Conservation (phyloP, 92 coral and sea anemone species). For the Chrysogorgia sp. region DNA sequence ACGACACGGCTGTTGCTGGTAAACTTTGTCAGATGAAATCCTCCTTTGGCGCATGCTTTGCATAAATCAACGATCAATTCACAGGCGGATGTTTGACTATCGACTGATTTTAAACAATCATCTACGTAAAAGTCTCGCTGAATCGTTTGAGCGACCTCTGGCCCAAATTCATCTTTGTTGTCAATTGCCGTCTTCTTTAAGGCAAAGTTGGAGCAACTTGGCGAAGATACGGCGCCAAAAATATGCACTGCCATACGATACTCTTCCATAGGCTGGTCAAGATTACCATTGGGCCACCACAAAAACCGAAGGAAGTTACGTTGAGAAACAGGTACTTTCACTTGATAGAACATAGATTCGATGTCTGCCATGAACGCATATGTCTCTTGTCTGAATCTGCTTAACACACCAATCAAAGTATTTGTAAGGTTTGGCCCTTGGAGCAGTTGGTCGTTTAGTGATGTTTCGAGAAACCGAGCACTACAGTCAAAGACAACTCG, state of each 20-base stretch:
- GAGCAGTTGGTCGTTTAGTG: conserved; percentile 1
- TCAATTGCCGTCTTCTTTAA: conserved; percentile 39
- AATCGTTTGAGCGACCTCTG: conserved; percentile 42
- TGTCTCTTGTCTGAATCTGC: conserved; percentile 30
- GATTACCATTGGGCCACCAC: conserved; percentile 58
- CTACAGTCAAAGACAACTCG: conserved; percentile 69
- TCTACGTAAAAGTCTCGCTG: conserved; percentile 56
- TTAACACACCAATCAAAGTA: conserved; percentile 26
- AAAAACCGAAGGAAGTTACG: conserved; percentile 41
- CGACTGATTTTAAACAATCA: too few relatives aligned
- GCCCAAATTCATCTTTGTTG: too few relatives aligned
- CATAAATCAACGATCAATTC: conserved; percentile 29
- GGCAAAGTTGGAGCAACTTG: conserved; percentile 58
- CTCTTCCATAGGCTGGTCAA: conserved; percentile 36
- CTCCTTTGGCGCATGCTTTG: conserved; percentile 21
- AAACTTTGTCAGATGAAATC: conserved; percentile 22
- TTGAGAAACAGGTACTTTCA: conserved; percentile 31
- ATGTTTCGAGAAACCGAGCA: background rate
- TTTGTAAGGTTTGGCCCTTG: conserved; percentile 24
- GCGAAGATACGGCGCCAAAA: conserved; percentile 55
- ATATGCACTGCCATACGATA: conserved; percentile 62
- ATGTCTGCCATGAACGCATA: conserved; percentile 43
- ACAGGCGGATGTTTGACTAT: conserved; percentile 40
- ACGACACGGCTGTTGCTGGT: conserved; percentile 28
- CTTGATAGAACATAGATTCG: conserved; percentile 44